Percentiles rank a stretch among this genome's conserved stretches.
phyloP scores from a whole-genome alignment of 92 coral and sea anemone species.

The Nematostella vectensis region DNA sequence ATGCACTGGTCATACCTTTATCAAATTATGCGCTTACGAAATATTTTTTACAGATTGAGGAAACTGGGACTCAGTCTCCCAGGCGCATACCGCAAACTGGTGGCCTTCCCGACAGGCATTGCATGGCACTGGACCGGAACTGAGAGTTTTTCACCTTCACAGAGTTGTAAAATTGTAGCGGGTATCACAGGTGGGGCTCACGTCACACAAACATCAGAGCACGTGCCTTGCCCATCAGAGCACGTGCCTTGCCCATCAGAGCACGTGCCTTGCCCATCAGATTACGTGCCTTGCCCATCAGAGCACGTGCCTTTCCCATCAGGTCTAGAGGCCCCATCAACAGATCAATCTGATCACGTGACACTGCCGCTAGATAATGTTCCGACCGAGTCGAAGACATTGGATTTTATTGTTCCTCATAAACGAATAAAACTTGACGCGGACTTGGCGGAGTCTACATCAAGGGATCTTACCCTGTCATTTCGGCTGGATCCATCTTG shows the following conservation, averaged over 20 bases:
- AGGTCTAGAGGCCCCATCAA: too few relatives aligned
- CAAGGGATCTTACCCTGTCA: conserved; percentile 15
- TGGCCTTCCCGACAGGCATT: conserved; percentile 45
- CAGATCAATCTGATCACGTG: too few relatives aligned
- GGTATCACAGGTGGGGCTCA: too few relatives aligned
- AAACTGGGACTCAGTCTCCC: conserved; percentile 62
- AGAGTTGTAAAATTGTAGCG: too few relatives aligned
- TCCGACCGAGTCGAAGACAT: too few relatives aligned
- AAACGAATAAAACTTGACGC: too few relatives aligned
- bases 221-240: background rate
- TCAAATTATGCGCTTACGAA: too few relatives aligned
- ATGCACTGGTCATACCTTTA: too few relatives aligned
- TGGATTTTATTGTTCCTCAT: too few relatives aligned
- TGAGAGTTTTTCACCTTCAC: background rate
- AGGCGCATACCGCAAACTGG: conserved; percentile 72
- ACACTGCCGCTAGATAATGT: too few relatives aligned
- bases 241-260: background rate
- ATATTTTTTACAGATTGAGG: conserved; percentile 28
- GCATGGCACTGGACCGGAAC: conserved; percentile 29
- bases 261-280: background rate
- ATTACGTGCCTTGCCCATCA: background rate
- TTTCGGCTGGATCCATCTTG: conserved; percentile 57
- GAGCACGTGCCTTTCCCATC: too few relatives aligned
- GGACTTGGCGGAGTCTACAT: too few relatives aligned
- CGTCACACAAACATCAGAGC: conserved; percentile 1